Conservation (phyloP, 2,113 vertebrate species). For the Cavia porcellus region DNA sequence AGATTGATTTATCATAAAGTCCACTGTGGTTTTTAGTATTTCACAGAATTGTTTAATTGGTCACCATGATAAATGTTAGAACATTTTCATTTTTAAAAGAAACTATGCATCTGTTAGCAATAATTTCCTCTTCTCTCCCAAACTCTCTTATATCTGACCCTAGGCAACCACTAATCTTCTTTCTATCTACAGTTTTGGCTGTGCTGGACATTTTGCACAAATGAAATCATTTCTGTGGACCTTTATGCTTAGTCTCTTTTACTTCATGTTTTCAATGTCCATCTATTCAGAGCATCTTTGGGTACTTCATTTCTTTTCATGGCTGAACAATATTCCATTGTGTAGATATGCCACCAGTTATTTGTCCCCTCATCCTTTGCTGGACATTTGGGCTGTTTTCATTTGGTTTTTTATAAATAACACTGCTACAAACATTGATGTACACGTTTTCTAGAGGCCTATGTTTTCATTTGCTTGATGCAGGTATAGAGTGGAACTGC, state of each 20-base stretch:
- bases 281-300: neutral
- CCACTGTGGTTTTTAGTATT: neutral
- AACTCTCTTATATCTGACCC: too few species aligned
- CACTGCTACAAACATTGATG: neutral
- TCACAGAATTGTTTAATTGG: neutral
- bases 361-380: neutral
- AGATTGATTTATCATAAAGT: neutral
- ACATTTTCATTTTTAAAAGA: constrained; percentile 3
- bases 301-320: neutral
- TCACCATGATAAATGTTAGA: neutral
- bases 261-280: neutral
- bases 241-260: neutral
- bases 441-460: neutral
- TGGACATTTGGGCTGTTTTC: neutral
- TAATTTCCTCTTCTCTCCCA: too few species aligned
- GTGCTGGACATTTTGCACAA: neutral
- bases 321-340: neutral
- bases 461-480: neutral
- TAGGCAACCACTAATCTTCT: neutral
- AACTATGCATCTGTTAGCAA: neutral
- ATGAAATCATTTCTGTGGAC: neutral
- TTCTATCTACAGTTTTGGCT: neutral
- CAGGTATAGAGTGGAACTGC: neutral
- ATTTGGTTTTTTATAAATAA: neutral
- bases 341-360: neutral